Evolutionary conservation across 2,888 invertebrate genomes (phyloP), one percentile per base, ranked within the genome.

Genomic region (Drosophila pseudotalamancana): DNA sequence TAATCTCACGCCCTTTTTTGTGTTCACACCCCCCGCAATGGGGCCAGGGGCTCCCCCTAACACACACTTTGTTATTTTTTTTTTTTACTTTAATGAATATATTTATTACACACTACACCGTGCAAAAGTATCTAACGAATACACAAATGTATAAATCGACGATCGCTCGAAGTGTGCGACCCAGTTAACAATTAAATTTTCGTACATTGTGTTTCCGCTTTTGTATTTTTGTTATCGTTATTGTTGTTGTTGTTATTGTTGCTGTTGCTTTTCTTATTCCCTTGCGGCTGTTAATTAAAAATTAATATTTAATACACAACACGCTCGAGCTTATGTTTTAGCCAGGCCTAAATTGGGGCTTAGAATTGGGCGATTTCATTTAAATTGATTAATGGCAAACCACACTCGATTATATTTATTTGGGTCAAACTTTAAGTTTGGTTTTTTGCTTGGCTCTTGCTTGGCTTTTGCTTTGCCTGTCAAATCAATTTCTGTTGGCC

Each of bases 1-100:
- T 72, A 74, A 81, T 84, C 66, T 87, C 71, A 67, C 72, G 72
- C 87, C 74, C 72, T 77, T 72, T 75, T 74, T 68, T 31, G 21
- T 56, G 60, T 1, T 18, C 9, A 6, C 12, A 6, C 72, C 71
- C 49, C 63, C 53, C 55, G 43, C 57, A 31, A 51, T 43, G 45
- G 6, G 27, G 48, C 42, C 48, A 39, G 14, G 37, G 19, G 25
- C 39, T 35, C 21, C 42, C 53, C 48, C 42, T 27, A 31, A 34
- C 27, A 21, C 21, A 49, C 27, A 56, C 42, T 14, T 50, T 71
- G 54, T 39, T 56, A 64, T 75, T 70, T 77, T 61, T 77, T 77
- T 77, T 75, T 75, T 70, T 77, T 61, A 75, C 75, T 77, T 75
- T 84, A 87, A 87, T 87, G 77, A 84, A 64, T 65, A 72, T 67